These are phyloP conservation scores for Meloidogyne floridensis DNA, from an alignment of 1,140 invertebrate genomes.

Conservation along the genomic window DNA sequence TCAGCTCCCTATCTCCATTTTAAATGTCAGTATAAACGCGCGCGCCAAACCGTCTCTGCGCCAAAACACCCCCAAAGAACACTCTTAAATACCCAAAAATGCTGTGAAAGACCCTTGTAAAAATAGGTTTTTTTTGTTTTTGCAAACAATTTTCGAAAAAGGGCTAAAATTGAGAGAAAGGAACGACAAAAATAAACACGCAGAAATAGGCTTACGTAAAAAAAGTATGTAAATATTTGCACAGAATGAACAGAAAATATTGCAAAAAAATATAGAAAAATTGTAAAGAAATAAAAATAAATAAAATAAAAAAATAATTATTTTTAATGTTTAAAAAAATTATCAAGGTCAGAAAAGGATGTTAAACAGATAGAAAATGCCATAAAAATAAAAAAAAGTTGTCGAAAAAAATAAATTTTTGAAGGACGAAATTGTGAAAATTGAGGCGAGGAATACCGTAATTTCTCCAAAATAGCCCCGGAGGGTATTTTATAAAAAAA, in stretches of 20 bases:
- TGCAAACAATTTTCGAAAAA: neutral
- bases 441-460: too few relatives aligned
- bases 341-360: neutral
- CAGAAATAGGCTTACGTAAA: neutral
- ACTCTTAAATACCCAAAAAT: too few relatives aligned
- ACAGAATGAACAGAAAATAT: neutral
- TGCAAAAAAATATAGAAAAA: neutral
- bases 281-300: neutral
- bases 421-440: too few relatives aligned
- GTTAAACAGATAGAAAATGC: too few relatives aligned
- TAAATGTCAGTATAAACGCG: too few relatives aligned
- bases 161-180: neutral
- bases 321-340: neutral
- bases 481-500: too few relatives aligned
- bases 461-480: too few relatives aligned
- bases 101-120: neutral
- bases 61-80: too few relatives aligned
- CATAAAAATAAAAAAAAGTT: neutral
- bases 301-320: neutral
- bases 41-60: too few relatives aligned
- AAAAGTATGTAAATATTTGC: slow-evolving; percentile 10
- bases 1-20: too few relatives aligned
- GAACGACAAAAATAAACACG: neutral
- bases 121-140: neutral
- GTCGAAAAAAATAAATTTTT: too few relatives aligned